A percentile compares a stretch with the other conserved stretches of the same genome.
These are phyloP conservation scores for Ginglymostoma cirratum DNA, from an alignment of 2,113 vertebrate species.

Conservation along the genomic window DNA sequence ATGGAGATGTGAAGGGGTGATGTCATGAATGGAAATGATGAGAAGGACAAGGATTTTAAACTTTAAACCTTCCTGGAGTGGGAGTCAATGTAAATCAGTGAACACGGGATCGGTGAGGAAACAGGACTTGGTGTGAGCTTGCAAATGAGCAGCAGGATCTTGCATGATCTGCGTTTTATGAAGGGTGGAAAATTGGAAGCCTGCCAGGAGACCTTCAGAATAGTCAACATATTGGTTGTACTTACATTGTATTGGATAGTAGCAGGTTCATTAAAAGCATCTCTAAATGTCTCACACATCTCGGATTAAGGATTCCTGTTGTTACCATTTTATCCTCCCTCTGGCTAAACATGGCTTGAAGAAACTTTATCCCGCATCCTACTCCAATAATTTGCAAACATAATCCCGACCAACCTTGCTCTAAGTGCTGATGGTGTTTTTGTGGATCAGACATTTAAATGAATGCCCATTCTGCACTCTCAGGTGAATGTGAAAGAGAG, in stretches of 20 bases:
- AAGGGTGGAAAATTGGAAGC: background rate
- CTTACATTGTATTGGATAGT: background rate
- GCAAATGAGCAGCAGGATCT: background rate
- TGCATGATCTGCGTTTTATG: background rate
- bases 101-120: background rate
- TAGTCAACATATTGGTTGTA: background rate
- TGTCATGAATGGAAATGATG: background rate
- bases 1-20: background rate
- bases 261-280: background rate
- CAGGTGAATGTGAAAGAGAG: background rate
- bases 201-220: background rate
- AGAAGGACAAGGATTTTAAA: background rate
- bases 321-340: background rate
- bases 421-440: background rate
- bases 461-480: background rate
- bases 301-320: background rate
- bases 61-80: background rate
- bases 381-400: background rate
- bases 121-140: background rate
- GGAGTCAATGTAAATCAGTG: background rate
- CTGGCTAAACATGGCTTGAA: background rate
- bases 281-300: background rate
- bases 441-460: background rate
- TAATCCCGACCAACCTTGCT: background rate
- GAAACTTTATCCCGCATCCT: background rate